Base-by-base conservation (phyloP, 2,797 vertebrate species). In the Urosaurus nigricauda region DNA sequence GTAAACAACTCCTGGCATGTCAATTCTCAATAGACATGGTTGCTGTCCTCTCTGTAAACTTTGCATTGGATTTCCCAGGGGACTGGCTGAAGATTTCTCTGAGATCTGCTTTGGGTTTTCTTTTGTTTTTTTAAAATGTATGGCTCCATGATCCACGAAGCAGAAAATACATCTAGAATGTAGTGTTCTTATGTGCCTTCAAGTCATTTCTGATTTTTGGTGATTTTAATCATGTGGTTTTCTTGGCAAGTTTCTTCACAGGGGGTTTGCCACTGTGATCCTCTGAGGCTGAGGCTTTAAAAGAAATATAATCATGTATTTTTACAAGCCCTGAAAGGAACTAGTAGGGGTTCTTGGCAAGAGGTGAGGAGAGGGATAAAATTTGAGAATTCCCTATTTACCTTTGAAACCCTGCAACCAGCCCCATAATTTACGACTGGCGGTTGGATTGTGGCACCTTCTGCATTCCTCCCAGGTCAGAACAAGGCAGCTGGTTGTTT, bases 401-500 rank as follows among this genome's bases (percentile, higher is more conserved):
- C 17, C 37, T 74, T 53, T n/a, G 8, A 60, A 74, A 24, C 71
- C 3, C 53, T 5, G 26, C 14, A 60, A 43, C 29, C 37, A n/a
- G 16, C 29, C 37, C 16, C 2, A 47, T 43, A 43, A 81, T 43
- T 73, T 81, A 81, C 43, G 29, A 43, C 68, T 60, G 51, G n/a
- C 47, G 29, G 26, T 56, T 75, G 5, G 13, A 43, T 43, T 86
- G 47, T 37, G 85, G 71, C 86, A 92, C 91, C 71, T 87, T 86
- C 43, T 85, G 5, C 32, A 4, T 81, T 78, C 5, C 74, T 89
- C 78, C 43, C 79, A 84, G n/a, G 80, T 6, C 32, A 43, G 75
- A 24, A 0, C 87, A 71, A 43, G 58, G 37, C 84, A 85, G 84
- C 58, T 12, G 51, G 53, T 75, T 83, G 21, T 26, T 87, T 91